phyloP scores from a whole-genome alignment of 2,797 vertebrate species.

The Acrossocheilus fasciatus region DNA sequence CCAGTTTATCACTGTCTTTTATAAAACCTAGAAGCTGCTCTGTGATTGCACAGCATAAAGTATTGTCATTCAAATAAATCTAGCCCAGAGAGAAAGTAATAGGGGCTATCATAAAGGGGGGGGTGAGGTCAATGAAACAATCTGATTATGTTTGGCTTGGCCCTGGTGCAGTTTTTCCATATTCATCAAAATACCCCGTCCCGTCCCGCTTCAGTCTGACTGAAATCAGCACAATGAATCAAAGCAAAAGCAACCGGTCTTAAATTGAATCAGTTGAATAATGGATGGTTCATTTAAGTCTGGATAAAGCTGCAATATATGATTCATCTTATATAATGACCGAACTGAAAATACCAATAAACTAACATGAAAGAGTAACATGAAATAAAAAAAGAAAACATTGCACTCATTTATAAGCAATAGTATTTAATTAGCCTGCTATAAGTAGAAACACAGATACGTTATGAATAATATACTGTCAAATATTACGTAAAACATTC shows the following conservation, averaged over 20 bases:
- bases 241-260: constrained; percentile 6
- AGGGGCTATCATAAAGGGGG: constrained; percentile 16
- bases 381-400: neutral
- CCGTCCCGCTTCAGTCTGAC: constrained; percentile 46
- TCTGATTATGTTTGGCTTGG: constrained; percentile 69
- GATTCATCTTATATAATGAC: neutral
- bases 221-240: constrained; percentile 27
- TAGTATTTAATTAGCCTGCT: neutral
- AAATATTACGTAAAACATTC: neutral
- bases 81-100: constrained; percentile 43
- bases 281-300: neutral
- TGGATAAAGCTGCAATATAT: neutral
- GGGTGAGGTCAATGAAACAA: constrained; percentile 39
- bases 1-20: constrained; percentile 69
- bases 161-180: constrained; percentile 67
- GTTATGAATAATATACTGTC: neutral
- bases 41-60: constrained; percentile 73
- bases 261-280: neutral
- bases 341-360: neutral
- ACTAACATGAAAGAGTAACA: neutral
- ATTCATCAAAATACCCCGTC: constrained; percentile 59
- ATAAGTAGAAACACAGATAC: neutral
- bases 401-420: too few species aligned
- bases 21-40: constrained; percentile 68
- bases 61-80: constrained; percentile 61